phyloP scores from a whole-genome alignment of 2,888 invertebrate genomes.

The Orthosia gothica region DNA sequence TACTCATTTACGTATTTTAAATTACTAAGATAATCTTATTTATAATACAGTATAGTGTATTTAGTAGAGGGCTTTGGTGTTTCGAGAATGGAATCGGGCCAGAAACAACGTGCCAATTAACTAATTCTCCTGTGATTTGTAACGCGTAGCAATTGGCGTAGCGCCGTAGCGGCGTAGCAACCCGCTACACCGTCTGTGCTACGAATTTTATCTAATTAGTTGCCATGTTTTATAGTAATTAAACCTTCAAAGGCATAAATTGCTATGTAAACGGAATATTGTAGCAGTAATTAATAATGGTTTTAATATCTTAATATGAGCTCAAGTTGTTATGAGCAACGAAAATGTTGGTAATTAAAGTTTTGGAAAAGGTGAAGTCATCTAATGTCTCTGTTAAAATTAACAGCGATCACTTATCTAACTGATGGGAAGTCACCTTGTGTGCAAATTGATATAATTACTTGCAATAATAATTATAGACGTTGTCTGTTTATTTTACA shows the following conservation, averaged over 20 bases:
- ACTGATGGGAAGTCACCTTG: neutral
- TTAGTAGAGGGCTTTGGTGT: slow-evolving; percentile 39
- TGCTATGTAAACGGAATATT: slow-evolving; percentile 12
- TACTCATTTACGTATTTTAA: slow-evolving; percentile 2
- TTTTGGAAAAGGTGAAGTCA: neutral
- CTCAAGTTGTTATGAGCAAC: slow-evolving; percentile 9
- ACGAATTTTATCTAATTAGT: slow-evolving; percentile 46
- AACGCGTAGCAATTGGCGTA: slow-evolving; percentile 60
- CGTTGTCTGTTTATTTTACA: too few relatives aligned
- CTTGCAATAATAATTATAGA: neutral
- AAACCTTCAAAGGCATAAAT: slow-evolving; percentile 28
- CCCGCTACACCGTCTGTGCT: slow-evolving; percentile 44
- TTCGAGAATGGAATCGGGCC: slow-evolving; percentile 27
- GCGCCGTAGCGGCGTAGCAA: slow-evolving; percentile 53
- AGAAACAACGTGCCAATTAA: slow-evolving; percentile 58
- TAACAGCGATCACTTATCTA: slow-evolving; percentile 1
- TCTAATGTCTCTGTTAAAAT: slow-evolving; percentile 1
- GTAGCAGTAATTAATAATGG: slow-evolving; percentile 14
- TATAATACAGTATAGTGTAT: slow-evolving; percentile 30
- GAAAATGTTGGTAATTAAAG: slow-evolving; percentile 22
- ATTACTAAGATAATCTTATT: neutral
- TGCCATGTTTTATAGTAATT: slow-evolving; percentile 44
- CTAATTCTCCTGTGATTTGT: slow-evolving; percentile 60
- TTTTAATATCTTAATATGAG: slow-evolving; percentile 27
- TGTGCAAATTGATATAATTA: slow-evolving; percentile 9